Evolutionary conservation across 2,797 vertebrate genomes (phyloP).

Genomic region (Hipposideros larvatus): DNA sequence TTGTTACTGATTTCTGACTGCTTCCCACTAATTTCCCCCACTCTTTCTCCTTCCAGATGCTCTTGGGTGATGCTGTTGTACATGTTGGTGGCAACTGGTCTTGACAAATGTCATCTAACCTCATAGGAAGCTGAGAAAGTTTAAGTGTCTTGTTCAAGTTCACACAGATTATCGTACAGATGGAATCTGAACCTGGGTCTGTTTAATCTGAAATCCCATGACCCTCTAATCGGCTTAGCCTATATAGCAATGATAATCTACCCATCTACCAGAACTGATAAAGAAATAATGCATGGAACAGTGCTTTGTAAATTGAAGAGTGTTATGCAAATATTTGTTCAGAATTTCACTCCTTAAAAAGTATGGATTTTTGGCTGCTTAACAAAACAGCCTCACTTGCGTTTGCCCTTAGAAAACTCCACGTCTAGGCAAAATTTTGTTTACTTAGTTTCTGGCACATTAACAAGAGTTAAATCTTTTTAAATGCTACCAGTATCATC

Average conservation of each 20-base stretch:
- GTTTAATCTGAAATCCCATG: background rate
- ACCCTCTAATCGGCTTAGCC: background rate
- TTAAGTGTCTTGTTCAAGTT: background rate
- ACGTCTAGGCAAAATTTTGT: constrained; percentile 25
- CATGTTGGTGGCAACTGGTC: background rate
- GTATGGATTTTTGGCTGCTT: background rate
- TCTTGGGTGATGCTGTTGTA: background rate
- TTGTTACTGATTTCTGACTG: background rate
- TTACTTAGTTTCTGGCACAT: constrained; percentile 24
- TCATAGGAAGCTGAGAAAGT: background rate
- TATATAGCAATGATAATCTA: background rate
- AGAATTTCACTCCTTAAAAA: constrained; percentile 28
- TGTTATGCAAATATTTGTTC: background rate
- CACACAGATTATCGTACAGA: background rate
- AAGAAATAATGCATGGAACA: background rate
- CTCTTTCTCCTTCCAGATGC: background rate
- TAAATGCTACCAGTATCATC: background rate
- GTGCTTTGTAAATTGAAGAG: background rate
- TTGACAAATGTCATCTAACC: background rate
- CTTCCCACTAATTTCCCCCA: background rate
- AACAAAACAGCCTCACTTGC: constrained; percentile 42
- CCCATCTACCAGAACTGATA: background rate
- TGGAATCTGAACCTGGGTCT: background rate
- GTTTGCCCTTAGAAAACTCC: constrained; percentile 45
- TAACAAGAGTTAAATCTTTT: constrained; percentile 32